These are phyloP conservation scores for Parapristionchus giblindavisi DNA, from an alignment of 2,888 invertebrate genomes.

Conservation along the genomic window DNA sequence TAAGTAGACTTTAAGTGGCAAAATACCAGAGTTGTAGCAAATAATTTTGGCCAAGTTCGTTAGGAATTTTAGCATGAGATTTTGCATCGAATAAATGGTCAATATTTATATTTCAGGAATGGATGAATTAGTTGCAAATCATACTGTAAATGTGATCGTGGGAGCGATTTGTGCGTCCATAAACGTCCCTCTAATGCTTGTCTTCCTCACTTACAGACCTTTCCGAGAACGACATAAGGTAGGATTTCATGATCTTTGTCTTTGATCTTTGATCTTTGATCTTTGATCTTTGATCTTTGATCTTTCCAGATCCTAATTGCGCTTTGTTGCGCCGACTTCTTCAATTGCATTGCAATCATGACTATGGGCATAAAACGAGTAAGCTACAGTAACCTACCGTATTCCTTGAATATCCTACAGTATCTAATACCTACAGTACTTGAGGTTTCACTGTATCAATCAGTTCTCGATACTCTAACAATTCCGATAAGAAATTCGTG, in stretches of 20 bases:
- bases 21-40: too few relatives aligned
- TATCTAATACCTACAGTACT: background rate
- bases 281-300: background rate
- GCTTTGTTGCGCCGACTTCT: conserved; percentile 52
- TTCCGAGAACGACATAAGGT: conserved; percentile 35
- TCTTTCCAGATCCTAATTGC: conserved; percentile 50
- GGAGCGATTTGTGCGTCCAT: conserved; percentile 30
- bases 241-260: background rate
- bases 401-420: background rate
- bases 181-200: conserved; percentile 31
- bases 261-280: background rate
- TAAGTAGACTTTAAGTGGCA: too few relatives aligned
- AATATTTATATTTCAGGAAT: conserved; percentile 33
- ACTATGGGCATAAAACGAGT: conserved; percentile 58
- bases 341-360: conserved; percentile 53
- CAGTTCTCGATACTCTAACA: conserved; percentile 23
- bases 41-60: too few relatives aligned
- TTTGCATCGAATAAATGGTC: too few relatives aligned
- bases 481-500: conserved; percentile 35
- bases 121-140: conserved; percentile 28
- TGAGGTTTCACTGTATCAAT: conserved; percentile 23
- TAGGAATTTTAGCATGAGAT: too few relatives aligned
- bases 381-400: background rate
- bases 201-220: conserved; percentile 26
- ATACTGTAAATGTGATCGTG: conserved; percentile 33